Conservation (phyloP, 2,113 vertebrate species). For the Crotalus helleri region DNA sequence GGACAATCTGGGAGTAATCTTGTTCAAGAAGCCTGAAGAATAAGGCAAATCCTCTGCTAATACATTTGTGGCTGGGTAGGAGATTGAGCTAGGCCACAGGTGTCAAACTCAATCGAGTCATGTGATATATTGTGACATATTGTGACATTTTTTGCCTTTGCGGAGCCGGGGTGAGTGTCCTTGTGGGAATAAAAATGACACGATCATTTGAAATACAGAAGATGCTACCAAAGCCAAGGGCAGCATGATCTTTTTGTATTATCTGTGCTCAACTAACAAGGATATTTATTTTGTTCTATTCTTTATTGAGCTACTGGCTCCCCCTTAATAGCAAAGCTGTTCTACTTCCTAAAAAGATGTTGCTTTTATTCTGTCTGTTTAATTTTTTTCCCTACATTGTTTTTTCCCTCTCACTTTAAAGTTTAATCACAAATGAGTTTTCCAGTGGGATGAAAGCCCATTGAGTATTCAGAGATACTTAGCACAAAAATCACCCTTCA, state of each 20-base stretch:
- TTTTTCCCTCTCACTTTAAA: neutral
- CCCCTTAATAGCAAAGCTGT: neutral
- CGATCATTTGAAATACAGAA: neutral
- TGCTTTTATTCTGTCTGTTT: neutral
- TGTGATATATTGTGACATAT: too few relatives aligned
- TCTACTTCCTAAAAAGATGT: neutral
- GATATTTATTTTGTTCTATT: neutral
- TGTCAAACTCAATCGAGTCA: too few relatives aligned
- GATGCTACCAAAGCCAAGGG: neutral
- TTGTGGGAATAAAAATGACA: neutral
- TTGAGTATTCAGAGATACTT: neutral
- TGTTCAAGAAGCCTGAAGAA: neutral
- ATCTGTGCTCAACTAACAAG: neutral
- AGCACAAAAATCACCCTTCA: neutral
- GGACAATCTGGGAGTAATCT: neutral
- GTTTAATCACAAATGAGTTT: neutral
- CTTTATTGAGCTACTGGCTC: neutral
- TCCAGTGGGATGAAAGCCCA: neutral
- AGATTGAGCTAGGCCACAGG: neutral
- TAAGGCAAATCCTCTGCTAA: neutral
- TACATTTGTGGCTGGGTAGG: neutral
- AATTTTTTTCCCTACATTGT: neutral
- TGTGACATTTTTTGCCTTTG: too few relatives aligned
- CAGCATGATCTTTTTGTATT: neutral
- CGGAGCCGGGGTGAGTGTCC: too few relatives aligned